These are phyloP conservation scores for Brevimyrus niger DNA, from an alignment of 2,113 vertebrate species.

Conservation along the genomic window DNA sequence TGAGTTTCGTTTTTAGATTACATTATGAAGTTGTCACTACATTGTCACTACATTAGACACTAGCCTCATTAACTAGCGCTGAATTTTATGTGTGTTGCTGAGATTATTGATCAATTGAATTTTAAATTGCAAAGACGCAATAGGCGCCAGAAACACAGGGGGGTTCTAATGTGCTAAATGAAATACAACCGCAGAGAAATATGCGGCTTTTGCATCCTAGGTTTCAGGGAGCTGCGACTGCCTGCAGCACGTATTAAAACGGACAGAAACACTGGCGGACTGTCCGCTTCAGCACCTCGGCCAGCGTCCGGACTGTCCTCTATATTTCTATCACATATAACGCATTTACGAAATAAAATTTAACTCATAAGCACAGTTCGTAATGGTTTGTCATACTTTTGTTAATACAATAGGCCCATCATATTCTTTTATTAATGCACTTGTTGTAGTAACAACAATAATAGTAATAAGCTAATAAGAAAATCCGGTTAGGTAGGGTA, in stretches of 20 bases:
- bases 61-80: background rate
- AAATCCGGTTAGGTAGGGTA: background rate
- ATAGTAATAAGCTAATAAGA: background rate
- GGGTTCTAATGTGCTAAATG: background rate
- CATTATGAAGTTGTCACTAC: background rate
- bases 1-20: background rate
- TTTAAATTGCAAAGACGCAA: background rate
- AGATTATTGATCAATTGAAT: background rate
- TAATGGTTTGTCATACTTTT: background rate
- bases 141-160: background rate
- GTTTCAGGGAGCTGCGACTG: background rate
- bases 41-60: background rate
- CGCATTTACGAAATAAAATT: background rate
- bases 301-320: background rate
- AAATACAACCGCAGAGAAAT: background rate
- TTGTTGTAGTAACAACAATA: background rate
- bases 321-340: background rate
- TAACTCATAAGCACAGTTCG: background rate
- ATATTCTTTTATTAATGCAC: background rate
- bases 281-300: background rate
- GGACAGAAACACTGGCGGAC: background rate
- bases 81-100: background rate
- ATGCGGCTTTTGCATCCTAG: background rate
- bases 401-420: background rate
- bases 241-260: too few species aligned